Percentiles rank a stretch among this genome's conserved stretches.
These are phyloP conservation scores for Denticeps clupeoides DNA, from an alignment of 2,797 vertebrate species.

Conservation along the genomic window DNA sequence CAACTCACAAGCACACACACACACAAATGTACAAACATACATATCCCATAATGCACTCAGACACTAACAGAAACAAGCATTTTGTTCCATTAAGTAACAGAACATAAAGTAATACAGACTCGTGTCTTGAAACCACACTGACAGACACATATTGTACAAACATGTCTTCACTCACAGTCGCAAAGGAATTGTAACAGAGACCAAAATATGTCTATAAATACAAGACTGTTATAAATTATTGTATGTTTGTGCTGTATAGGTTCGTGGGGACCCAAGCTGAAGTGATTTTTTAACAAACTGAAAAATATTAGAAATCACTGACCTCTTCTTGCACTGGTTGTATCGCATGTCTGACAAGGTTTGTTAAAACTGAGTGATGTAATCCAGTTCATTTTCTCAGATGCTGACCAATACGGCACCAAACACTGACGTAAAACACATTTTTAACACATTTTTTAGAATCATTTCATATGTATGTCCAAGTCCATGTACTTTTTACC, in stretches of 20 bases:
- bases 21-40: neutral
- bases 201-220: slow-evolving; percentile 25
- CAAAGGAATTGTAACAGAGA: slow-evolving; percentile 22
- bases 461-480: no score
- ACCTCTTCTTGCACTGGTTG: slow-evolving; percentile 23
- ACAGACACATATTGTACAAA: slow-evolving; percentile 1
- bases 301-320: slow-evolving; percentile 18
- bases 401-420: no score
- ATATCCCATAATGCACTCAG: neutral
- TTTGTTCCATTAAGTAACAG: no score
- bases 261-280: neutral
- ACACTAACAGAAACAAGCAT: neutral
- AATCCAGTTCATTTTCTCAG: no score
- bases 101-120: slow-evolving; percentile 2
- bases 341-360: slow-evolving; percentile 39
- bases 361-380: no score
- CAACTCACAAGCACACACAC: neutral
- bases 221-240: slow-evolving; percentile 29
- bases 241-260: neutral
- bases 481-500: no score
- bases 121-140: neutral
- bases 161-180: slow-evolving; percentile 4
- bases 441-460: no score
- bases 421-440: no score
- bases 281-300: slow-evolving; percentile 10